phyloP scores from a whole-genome alignment of 2,797 vertebrate genomes.

The Hozukius guyotensis region DNA sequence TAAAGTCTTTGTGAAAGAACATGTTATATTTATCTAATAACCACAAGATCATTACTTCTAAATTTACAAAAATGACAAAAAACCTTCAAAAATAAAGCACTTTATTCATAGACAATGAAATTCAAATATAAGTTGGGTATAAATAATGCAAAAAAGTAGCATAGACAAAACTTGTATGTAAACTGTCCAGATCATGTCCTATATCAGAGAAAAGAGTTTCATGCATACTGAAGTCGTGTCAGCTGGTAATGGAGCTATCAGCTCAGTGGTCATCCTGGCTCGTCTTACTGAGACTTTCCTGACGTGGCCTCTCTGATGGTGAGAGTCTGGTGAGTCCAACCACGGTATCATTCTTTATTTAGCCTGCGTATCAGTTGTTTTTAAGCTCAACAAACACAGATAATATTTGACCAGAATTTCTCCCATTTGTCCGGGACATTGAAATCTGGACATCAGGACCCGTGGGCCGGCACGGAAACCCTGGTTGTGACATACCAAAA shows the following conservation, averaged over 20 bases:
- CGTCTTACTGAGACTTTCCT: neutral
- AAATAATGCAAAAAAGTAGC: neutral
- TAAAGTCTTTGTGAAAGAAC: neutral
- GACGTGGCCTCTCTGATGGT: fast-evolving
- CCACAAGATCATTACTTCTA: neutral
- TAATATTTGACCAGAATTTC: too few species aligned
- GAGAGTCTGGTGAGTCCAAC: neutral
- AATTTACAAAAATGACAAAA: neutral
- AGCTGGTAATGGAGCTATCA: neutral
- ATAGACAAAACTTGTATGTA: neutral
- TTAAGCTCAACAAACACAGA: too few species aligned
- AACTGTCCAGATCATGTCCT: too few species aligned
- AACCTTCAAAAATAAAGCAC: neutral
- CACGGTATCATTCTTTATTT: too few species aligned
- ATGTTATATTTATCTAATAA: neutral
- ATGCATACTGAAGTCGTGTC: too few species aligned
- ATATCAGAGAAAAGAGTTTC: too few species aligned
- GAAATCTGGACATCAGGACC: too few species aligned
- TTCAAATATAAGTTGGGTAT: neutral
- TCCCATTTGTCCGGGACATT: too few species aligned
- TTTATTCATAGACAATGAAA: neutral
- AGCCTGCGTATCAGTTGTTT: too few species aligned
- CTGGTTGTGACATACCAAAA: too few species aligned
- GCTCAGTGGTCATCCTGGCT: too few species aligned
- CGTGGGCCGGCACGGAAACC: too few species aligned